phyloP scores from a whole-genome alignment of 2,113 vertebrate species.

The Ochotona curzoniae region DNA sequence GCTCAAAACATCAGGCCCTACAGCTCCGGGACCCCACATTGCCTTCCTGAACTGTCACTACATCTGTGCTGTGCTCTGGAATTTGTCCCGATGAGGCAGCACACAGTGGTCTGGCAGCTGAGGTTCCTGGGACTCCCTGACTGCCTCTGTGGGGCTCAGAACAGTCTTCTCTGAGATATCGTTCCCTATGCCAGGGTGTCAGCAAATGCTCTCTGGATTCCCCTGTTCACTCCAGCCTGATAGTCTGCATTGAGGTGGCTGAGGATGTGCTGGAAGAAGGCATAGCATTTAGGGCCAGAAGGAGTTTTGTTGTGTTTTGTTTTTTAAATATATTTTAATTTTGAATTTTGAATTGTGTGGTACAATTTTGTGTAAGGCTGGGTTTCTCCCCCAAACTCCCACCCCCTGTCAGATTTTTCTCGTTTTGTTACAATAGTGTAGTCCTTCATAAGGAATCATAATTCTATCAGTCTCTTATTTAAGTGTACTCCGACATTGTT shows the following conservation, averaged over 20 bases:
- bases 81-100: not conserved
- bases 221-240: not conserved
- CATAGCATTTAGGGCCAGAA: not conserved
- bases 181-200: not conserved
- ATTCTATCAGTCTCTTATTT: no score
- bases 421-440: no score
- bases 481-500: no score
- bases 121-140: not conserved
- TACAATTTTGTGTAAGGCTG: no score
- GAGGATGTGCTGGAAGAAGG: conserved; percentile 3
- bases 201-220: not conserved
- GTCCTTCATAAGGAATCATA: no score
- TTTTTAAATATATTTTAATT: no score
- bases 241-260: not conserved
- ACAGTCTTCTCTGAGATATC: not conserved
- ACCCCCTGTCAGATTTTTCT: no score
- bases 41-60: not conserved
- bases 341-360: no score
- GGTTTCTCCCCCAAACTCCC: no score
- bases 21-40: not conserved
- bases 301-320: no score
- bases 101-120: not conserved
- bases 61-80: not conserved
- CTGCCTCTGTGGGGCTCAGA: not conserved
- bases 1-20: not conserved